Evolutionary conservation across 2,113 vertebrate species (phyloP).

Genomic region (Butastur rufipennis): DNA sequence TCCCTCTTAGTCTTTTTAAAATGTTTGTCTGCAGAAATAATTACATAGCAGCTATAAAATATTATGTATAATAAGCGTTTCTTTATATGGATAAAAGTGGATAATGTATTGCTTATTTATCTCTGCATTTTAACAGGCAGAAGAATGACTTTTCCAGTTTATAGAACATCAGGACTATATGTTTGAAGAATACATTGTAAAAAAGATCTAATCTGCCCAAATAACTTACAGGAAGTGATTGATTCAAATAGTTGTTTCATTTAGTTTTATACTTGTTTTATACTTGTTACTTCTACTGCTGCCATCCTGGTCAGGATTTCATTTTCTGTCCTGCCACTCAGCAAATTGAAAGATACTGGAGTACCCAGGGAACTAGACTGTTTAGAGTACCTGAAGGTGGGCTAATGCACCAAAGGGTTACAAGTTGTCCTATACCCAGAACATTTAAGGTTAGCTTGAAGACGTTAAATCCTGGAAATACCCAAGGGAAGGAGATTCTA

Average conservation of each 20-base stretch:
- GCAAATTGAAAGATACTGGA: neutral
- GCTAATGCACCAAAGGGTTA: neutral
- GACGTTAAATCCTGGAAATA: accelerated
- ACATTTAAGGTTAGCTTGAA: neutral
- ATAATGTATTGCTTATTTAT: neutral
- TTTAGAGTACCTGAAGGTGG: neutral
- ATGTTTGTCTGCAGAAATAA: neutral
- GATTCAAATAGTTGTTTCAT: neutral
- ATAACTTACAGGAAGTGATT: neutral
- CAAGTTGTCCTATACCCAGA: neutral
- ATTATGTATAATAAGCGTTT: neutral
- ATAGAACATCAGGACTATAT: neutral
- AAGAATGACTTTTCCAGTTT: neutral
- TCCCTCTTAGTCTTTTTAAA: neutral
- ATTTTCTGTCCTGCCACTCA: neutral
- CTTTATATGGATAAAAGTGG: neutral
- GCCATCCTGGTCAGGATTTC: neutral
- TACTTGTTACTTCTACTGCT: neutral
- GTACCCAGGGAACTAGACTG: neutral
- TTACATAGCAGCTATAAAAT: neutral
- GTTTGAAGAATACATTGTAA: neutral
- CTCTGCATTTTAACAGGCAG: neutral
- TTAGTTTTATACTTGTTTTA: neutral
- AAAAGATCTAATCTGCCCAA: neutral
- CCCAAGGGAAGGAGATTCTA: neutral